Percentiles rank a stretch among this genome's conserved stretches.
Evolutionary conservation across 2,888 invertebrate species (phyloP).

Genomic region (Pollenia griseotomentosa): DNA sequence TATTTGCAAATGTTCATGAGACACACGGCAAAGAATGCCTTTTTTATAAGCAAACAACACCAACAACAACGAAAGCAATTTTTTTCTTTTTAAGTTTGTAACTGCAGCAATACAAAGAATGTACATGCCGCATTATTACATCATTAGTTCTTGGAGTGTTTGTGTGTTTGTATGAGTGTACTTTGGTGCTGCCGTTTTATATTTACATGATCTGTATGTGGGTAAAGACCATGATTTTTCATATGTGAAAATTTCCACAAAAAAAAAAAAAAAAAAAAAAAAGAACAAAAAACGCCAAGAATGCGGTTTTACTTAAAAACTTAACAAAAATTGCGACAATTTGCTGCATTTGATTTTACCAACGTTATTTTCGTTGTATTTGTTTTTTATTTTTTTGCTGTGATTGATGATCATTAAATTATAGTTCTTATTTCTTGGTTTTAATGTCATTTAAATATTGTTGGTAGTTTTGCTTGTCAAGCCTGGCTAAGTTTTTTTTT

Average conservation of each 20-base stretch:
- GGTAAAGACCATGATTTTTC: constrained; percentile 48
- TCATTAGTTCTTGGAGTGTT: constrained; percentile 55
- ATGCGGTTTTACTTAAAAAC: constrained; percentile 45
- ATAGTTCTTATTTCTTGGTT: constrained; percentile 53
- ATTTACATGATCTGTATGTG: constrained; percentile 42
- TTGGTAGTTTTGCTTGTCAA: constrained; percentile 51
- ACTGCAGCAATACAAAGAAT: constrained; percentile 44
- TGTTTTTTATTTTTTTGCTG: constrained; percentile 22
- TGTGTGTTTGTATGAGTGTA: constrained; percentile 4
- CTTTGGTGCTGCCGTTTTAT: constrained; percentile 29
- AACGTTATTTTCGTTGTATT: not conserved
- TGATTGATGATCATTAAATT: constrained; percentile 72
- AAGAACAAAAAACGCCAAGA: constrained; percentile 9
- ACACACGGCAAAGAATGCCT: constrained; percentile 49
- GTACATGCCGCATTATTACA: constrained; percentile 63
- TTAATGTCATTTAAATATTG: constrained; percentile 59
- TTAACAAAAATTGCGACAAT: constrained; percentile 62
- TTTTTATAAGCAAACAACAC: constrained; percentile 13
- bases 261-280: not conserved
- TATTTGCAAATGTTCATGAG: constrained; percentile 45
- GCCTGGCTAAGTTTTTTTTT: constrained; percentile 43
- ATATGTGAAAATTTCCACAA: constrained; percentile 38
- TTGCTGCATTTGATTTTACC: constrained; percentile 35
- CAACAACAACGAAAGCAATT: constrained; percentile 2
- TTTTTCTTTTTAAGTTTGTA: constrained; percentile 16